Evolutionary conservation across 2,888 invertebrate genomes (phyloP).

Genomic region (Sepiola atlantica): DNA sequence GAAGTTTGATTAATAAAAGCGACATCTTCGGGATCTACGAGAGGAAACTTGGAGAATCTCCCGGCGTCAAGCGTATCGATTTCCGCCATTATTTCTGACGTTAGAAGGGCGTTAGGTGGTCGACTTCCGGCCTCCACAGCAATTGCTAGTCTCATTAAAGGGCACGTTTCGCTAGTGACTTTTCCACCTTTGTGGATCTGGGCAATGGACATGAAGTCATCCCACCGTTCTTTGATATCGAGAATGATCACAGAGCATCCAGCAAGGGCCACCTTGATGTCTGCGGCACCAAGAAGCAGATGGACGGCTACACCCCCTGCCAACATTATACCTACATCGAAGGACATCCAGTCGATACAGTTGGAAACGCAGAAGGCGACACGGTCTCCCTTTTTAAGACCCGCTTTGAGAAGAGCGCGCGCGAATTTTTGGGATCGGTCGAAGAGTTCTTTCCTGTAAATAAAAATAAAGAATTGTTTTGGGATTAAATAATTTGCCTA

Average conservation of each 20-base stretch:
- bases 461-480: background rate
- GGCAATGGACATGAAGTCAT: background rate
- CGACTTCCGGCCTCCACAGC: background rate
- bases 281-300: background rate
- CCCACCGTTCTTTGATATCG: background rate
- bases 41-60: background rate
- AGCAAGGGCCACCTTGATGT: background rate
- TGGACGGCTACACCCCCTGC: background rate
- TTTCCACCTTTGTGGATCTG: background rate
- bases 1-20: background rate
- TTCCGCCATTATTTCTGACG: background rate
- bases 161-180: background rate
- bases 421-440: background rate
- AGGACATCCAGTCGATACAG: background rate
- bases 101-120: background rate
- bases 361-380: slow-evolving; percentile 33
- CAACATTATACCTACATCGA: background rate
- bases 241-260: background rate
- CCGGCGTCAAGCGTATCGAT: background rate
- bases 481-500: too few species aligned
- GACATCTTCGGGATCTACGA: background rate
- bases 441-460: background rate
- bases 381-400: background rate
- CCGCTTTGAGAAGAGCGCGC: background rate
- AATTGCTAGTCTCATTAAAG: background rate